These are phyloP conservation scores for Drosophila guanche DNA, from an alignment of 1,140 invertebrate species.

Conservation along the genomic window DNA sequence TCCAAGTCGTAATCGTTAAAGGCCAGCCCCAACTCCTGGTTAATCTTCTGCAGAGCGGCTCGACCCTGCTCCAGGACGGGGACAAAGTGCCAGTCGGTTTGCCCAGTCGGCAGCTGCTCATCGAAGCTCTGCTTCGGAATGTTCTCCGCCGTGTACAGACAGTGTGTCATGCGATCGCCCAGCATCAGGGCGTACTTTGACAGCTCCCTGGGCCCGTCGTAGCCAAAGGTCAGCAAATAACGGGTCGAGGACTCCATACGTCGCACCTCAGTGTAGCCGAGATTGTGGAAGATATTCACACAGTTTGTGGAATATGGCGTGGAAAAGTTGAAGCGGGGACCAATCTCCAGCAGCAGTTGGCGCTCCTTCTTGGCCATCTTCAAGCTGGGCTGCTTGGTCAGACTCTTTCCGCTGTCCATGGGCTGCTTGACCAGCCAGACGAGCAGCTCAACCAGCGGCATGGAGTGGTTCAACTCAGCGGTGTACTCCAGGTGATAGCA, in stretches of 20 bases:
- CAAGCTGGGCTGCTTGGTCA: constrained; percentile 84
- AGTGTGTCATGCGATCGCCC: constrained; percentile 91
- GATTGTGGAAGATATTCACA: constrained; percentile 94
- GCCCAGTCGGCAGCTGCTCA: constrained; percentile 86
- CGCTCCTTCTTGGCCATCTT: not conserved
- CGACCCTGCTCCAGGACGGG: constrained; percentile 91
- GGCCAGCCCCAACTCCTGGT: constrained; percentile 91
- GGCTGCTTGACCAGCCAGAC: constrained; percentile 89
- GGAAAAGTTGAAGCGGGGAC: constrained; percentile 94
- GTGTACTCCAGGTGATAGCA: constrained; percentile 91
- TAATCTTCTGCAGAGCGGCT: constrained; percentile 92
- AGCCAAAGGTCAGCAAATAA: constrained; percentile 88
- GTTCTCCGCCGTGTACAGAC: constrained; percentile 88
- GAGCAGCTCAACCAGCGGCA: constrained; percentile 86
- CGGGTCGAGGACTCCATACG: constrained; percentile 92
- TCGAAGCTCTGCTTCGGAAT: constrained; percentile 89
- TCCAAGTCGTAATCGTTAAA: constrained; percentile 95
- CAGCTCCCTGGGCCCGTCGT: constrained; percentile 71
- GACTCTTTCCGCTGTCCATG: constrained; percentile 85
- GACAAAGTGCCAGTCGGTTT: constrained; percentile 92
- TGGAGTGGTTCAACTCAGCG: constrained; percentile 73
- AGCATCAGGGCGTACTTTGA: constrained; percentile 86
- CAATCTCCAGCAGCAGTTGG: constrained; percentile 86
- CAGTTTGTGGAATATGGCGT: constrained; percentile 97
- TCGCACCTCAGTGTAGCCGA: constrained; percentile 89